A percentile compares a stretch with the other conserved stretches of the same genome.
Evolutionary conservation across 2,113 vertebrate species (phyloP).

Genomic region (Spermophilus dauricus): DNA sequence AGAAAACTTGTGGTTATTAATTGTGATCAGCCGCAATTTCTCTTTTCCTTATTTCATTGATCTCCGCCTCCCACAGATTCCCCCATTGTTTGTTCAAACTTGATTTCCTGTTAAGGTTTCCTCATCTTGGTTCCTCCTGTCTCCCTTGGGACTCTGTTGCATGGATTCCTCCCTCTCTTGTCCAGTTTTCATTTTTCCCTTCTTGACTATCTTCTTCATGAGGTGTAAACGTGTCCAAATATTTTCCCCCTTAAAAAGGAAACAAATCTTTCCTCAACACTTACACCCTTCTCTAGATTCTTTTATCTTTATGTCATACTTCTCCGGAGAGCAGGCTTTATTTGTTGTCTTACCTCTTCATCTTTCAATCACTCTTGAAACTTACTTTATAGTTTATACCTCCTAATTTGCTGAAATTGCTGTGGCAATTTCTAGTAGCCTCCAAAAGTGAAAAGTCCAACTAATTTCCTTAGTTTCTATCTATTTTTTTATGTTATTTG

Average conservation of each 20-base stretch:
- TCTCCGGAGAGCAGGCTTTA: background rate
- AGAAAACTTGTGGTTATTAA: background rate
- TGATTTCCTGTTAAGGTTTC: rapidly evolving
- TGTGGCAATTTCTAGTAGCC: background rate
- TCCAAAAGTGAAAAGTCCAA: background rate
- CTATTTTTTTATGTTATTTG: background rate
- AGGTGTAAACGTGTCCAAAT: background rate
- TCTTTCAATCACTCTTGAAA: background rate
- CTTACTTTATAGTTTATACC: background rate
- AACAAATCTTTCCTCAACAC: background rate
- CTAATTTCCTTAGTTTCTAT: background rate
- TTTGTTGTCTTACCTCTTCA: background rate
- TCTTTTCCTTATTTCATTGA: background rate
- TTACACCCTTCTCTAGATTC: no score
- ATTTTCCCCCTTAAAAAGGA: background rate
- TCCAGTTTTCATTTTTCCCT: background rate
- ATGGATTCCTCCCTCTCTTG: background rate
- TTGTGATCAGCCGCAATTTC: no score
- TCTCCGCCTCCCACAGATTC: background rate
- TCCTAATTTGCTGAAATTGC: background rate
- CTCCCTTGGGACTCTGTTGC: background rate
- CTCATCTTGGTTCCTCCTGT: background rate
- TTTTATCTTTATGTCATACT: background rate
- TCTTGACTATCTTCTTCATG: background rate
- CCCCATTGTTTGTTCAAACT: background rate